Evolutionary conservation across 2,888 invertebrate species (phyloP), one percentile per base, ranked within the genome.

Genomic region (Drosophila aldrichi): DNA sequence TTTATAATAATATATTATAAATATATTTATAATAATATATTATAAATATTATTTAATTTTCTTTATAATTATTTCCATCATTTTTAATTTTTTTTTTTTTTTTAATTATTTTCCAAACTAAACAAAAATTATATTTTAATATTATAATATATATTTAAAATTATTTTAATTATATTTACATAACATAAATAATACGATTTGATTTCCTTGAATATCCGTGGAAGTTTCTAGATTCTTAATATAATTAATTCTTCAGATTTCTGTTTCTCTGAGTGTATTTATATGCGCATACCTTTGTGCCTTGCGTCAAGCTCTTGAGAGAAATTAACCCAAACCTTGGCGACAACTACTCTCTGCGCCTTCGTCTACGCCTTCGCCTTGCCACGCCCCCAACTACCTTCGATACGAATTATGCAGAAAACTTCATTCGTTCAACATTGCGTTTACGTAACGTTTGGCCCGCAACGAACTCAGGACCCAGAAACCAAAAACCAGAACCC

Each of bases 351-450:
- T 18, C 54, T 54, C 54, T 40, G 12, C 25, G 38, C 54, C 40
- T 54, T 25, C 3, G 36, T 14, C 36, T 14, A 18, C 34, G 12
- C 12, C 34, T 34, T 14, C 25, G 25, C 54, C 55, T 38, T 34
- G 12, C 18, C 68, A 32, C 44, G 20, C 36, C 44, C 62, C 20
- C 32, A 32, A 12, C 59, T 57, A 43, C 22, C 55, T 43, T 8
- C 20, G 38, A 56, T 64, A 55, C 82, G 85, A 87, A 89, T 84
- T 83, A 83, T 89, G 88, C 83, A 84, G 84, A 83, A 87, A 80
- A 78, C 83, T 85, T 76, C 79, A 81, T 65, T 73, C 87, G 81
- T 74, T 69, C 58, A 59, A 57, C 80, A 63, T 74, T 79, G 83
- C 88, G 85, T 85, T 82, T 85, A 85, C 84, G 84, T 82, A 85